Conservation (phyloP, 2,888 invertebrate genomes). For the Morpho helenor region DNA sequence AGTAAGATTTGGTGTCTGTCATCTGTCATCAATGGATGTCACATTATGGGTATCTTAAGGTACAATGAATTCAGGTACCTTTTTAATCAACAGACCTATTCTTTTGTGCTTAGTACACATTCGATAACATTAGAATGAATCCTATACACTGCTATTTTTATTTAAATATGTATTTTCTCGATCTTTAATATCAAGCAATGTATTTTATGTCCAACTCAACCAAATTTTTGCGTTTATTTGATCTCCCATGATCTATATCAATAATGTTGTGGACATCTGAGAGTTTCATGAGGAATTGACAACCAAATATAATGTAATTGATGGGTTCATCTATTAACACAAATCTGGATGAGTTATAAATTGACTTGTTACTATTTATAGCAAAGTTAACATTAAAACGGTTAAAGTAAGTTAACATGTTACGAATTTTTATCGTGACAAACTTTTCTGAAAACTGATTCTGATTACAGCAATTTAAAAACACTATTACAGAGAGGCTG, state of each 20-base stretch:
- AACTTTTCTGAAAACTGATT: too few species aligned
- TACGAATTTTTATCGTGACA: too few species aligned
- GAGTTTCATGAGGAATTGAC: slow-evolving; percentile 37
- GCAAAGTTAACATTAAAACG: too few species aligned
- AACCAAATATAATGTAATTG: slow-evolving; percentile 33
- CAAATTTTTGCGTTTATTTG: not conserved
- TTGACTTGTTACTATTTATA: too few species aligned
- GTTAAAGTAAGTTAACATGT: too few species aligned
- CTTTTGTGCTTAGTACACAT: slow-evolving; percentile 22
- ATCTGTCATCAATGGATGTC: slow-evolving; percentile 72
- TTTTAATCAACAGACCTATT: slow-evolving; percentile 42
- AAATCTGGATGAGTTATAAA: too few species aligned
- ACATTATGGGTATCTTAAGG: slow-evolving; percentile 53
- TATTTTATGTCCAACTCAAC: not conserved
- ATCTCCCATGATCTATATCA: slow-evolving; percentile 26
- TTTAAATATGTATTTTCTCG: not conserved
- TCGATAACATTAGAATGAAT: slow-evolving; percentile 2
- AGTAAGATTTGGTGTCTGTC: slow-evolving; percentile 34
- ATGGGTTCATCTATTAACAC: not conserved
- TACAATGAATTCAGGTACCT: slow-evolving; percentile 40
- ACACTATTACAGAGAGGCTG: too few species aligned
- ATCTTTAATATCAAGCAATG: slow-evolving; percentile 6
- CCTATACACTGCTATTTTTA: slow-evolving; percentile 18
- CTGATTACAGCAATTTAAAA: too few species aligned
- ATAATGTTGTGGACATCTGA: slow-evolving; percentile 27